Base-by-base conservation (phyloP, 2,888 invertebrate species). In the Sarcophaga subvicina region DNA sequence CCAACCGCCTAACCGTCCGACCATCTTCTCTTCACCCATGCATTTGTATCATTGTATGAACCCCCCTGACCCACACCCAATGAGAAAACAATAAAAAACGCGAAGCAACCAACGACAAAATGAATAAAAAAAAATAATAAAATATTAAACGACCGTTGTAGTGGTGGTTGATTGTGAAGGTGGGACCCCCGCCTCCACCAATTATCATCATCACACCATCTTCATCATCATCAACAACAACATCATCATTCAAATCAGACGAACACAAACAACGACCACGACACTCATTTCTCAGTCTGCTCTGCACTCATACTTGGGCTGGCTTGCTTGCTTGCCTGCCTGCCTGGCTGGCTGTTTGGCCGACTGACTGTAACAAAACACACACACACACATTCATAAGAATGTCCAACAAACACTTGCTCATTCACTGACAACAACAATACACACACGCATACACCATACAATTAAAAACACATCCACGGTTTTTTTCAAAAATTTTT, bases 391-490 rank as follows among this genome's bases (percentile, higher is more conserved):
- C 67, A 72, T 54, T 54, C 17, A 14, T 14, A 54, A 37, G 37
- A 3, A 12, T 47, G 27, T 25, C n/a, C 77, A 77, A 37, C 80
- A 83, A 83, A 71, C 85, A 62, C 72, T 73, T 73, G 62, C 77
- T 47, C 66, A 72, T 54, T 54, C 54, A 47, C 69, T 67, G 37
- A 72, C 49, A 79, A 84, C 14, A 80, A 82, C 66, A 54, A 71
- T 5, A 25, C 17, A 25, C 75, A 64, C 67, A 72, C n/a, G 37
- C 72, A 72, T 12, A 14, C 17, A 71, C 69, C 75, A 71, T 80
- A 75, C 73, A 80, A 84, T 75, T 80, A 83, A 81, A 79, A 86
- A 86, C 83, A 87, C 81, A 87, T 85, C 81, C 87, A 85, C 76
- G 76, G 75, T 84, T 87, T 81, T 84, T 69, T 87, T 78, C 4